Base-by-base conservation (phyloP, 2,888 invertebrate species). In the Agrilus cyanescens region DNA sequence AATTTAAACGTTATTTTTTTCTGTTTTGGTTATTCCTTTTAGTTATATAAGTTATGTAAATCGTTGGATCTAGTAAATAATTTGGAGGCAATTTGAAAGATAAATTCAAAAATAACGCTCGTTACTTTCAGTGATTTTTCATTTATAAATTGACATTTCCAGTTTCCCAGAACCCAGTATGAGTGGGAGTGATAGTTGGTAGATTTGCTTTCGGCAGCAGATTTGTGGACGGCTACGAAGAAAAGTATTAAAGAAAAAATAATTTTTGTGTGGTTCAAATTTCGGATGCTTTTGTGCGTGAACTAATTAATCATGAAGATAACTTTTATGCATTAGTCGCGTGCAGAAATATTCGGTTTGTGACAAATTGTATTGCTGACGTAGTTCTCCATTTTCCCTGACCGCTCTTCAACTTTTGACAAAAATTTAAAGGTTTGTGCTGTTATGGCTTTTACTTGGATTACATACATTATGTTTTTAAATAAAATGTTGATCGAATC, bases 311-410 rank as follows among this genome's bases (percentile, higher is more conserved):
- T 15, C 8, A 33, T 33, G 14, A 33, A 15, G 14, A 15, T 10
- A n/a, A 33, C 8, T 33, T 15, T 10, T 33, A 12, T 37, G 12
- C 18, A 37, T 3, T 37, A 16, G 36, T 37, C 36, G 45, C 36
- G 44, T 44, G 49, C 47, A 46, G 49, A 49, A 50, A 49, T 25
- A 25, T 10, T 25, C 25, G 25, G 10, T 10, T 52, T 53, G 60
- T 60, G 60, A 59, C 59, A 58, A 59, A 57, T 56, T 54, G 51
- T 49, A 53, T 52, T 65, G 65, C 62, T 66, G 66, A 65, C 65
- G 66, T 65, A 60, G 62, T 40, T 66, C 64, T 65, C 64, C 64
- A 65, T 65, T 65, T 61, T 63, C 65, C 60, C 59, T 61, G 62
- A 25, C 25, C 25, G 25, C 25, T 25, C 25, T 25, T 20, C 20